These are phyloP conservation scores for Lithosia quadra DNA, from an alignment of 2,888 invertebrate genomes.

Conservation along the genomic window DNA sequence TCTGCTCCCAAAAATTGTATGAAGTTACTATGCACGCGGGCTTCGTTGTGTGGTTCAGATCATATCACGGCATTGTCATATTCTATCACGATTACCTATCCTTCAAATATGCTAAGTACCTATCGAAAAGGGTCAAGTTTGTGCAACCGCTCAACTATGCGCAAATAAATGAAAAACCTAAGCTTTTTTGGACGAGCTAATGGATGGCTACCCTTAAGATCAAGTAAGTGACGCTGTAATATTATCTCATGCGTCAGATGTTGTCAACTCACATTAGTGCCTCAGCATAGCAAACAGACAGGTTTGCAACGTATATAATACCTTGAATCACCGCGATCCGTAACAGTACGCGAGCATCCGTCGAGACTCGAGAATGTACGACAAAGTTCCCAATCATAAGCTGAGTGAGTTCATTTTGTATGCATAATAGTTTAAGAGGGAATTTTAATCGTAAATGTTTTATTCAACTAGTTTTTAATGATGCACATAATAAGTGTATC, in stretches of 20 bases:
- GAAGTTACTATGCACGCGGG: too few species aligned
- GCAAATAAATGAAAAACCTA: neutral
- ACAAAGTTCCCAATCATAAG: constrained; percentile 29
- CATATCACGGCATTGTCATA: too few species aligned
- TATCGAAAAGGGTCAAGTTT: too few species aligned
- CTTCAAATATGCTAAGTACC: too few species aligned
- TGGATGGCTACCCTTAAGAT: constrained; percentile 11
- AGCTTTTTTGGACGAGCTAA: neutral
- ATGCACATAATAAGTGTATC: neutral
- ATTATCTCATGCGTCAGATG: constrained; percentile 43
- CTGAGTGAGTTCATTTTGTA: constrained; percentile 49
- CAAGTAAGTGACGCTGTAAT: constrained; percentile 35
- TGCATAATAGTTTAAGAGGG: neutral
- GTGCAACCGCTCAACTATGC: too few species aligned
- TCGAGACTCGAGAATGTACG: constrained; percentile 49
- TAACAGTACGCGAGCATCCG: constrained; percentile 29
- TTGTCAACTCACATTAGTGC: constrained; percentile 39
- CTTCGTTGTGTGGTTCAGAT: too few species aligned
- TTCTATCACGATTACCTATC: too few species aligned
- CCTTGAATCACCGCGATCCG: constrained; percentile 15
- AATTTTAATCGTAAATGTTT: neutral
- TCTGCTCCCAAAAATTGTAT: too few species aligned
- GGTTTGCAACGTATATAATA: constrained; percentile 38
- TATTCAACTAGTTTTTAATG: neutral
- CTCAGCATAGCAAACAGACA: constrained; percentile 17